Conservation (phyloP, 2,113 vertebrate species). For the Hydropotes inermis region DNA sequence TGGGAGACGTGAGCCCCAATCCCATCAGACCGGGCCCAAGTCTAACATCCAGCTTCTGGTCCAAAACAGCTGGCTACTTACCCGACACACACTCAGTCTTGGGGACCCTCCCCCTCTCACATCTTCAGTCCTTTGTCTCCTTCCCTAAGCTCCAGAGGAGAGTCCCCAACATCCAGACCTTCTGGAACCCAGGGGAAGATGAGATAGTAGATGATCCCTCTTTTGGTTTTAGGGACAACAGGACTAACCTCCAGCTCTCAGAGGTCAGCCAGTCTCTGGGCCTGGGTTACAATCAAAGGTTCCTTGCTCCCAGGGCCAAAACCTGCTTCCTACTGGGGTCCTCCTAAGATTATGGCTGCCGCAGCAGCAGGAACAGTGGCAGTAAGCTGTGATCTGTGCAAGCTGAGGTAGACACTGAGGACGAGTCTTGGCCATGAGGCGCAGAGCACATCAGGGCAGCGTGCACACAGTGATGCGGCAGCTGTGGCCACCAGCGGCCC, state of each 20-base stretch:
- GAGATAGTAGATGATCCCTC: not conserved
- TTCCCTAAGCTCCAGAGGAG: not conserved
- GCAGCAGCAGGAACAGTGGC: not conserved
- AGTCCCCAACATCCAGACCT: not conserved
- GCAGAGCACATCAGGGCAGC: not conserved
- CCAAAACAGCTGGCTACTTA: not conserved
- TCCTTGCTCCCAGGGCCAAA: not conserved
- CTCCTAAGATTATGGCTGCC: not conserved
- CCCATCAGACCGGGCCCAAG: not conserved
- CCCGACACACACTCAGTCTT: not conserved
- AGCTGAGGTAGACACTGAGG: not conserved
- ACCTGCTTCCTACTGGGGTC: not conserved
- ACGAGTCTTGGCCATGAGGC: not conserved
- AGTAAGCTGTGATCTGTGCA: not conserved
- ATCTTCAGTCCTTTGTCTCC: not conserved
- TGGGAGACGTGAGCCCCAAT: not conserved
- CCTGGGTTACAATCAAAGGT: not conserved
- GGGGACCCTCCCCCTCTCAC: not conserved
- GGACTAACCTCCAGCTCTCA: not conserved
- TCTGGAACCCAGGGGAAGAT: not conserved
- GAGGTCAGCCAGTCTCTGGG: not conserved
- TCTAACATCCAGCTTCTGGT: not conserved
- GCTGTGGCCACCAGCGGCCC: not conserved
- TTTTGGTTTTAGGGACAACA: not conserved
- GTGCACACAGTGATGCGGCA: not conserved